Percentiles rank a stretch among this genome's conserved stretches.
Evolutionary conservation across 2,797 vertebrate species (phyloP).

Genomic region (Gymnopithys bicolor): DNA sequence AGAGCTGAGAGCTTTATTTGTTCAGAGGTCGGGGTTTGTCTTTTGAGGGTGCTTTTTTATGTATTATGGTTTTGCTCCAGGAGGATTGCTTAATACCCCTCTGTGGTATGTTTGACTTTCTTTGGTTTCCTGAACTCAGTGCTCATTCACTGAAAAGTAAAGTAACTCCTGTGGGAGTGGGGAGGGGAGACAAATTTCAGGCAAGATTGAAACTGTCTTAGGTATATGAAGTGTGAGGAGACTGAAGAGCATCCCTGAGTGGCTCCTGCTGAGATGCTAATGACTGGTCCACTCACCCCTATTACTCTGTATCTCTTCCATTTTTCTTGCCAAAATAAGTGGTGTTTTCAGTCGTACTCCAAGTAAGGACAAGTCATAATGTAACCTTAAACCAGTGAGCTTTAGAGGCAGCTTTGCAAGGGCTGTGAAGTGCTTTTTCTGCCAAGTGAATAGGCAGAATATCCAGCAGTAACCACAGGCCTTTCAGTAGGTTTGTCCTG

Average conservation of each 20-base stretch:
- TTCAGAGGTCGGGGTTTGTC: neutral
- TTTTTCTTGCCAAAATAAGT: conserved; percentile 20
- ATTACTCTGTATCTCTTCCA: neutral
- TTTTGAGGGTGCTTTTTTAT: neutral
- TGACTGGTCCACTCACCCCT: neutral
- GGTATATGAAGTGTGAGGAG: neutral
- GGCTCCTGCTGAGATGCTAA: neutral
- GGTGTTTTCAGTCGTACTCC: neutral
- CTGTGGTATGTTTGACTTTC: neutral
- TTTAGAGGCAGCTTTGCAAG: neutral
- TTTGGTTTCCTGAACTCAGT: neutral
- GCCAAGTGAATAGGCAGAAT: neutral
- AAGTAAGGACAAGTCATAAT: neutral
- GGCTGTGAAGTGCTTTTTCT: neutral
- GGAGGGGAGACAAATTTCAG: neutral
- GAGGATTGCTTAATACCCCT: neutral
- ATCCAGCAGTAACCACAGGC: neutral
- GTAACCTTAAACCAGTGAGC: conserved; percentile 36
- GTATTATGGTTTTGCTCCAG: neutral
- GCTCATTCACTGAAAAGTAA: neutral
- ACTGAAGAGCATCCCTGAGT: neutral
- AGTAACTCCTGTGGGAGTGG: neutral
- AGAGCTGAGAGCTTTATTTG: neutral
- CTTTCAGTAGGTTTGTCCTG: neutral
- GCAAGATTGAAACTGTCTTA: neutral